Evolutionary conservation across 2,797 vertebrate genomes (phyloP).

Genomic region (Corythornis leucogaster): DNA sequence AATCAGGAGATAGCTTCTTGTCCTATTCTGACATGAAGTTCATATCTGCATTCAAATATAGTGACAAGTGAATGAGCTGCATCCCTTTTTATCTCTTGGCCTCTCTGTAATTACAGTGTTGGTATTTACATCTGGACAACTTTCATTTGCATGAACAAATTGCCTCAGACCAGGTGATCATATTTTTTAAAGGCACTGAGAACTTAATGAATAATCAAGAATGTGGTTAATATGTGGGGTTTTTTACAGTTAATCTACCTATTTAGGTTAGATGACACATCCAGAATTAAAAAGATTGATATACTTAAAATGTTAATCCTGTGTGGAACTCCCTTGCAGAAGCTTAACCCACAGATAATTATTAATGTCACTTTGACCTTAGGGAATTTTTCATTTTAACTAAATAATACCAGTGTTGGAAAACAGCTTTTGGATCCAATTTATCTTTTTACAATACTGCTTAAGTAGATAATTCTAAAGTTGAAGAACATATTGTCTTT

Average conservation of each 20-base stretch:
- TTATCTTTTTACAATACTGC: neutral
- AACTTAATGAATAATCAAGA: neutral
- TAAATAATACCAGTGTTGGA: neutral
- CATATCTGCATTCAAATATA: fast-evolving
- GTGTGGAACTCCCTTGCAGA: neutral
- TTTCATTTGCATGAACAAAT: neutral
- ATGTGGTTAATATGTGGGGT: neutral
- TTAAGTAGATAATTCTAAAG: neutral
- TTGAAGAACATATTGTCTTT: constrained; percentile 10
- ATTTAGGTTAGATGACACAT: neutral
- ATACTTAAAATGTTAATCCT: neutral
- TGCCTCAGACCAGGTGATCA: neutral
- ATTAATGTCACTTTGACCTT: neutral
- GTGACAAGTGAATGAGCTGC: neutral
- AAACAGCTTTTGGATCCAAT: neutral
- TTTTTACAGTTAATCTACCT: neutral
- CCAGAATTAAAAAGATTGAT: neutral
- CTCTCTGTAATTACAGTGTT: neutral
- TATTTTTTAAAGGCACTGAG: neutral
- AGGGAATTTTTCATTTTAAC: neutral
- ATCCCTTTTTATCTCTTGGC: neutral
- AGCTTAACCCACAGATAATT: neutral
- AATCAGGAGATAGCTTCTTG: neutral
- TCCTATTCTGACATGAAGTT: neutral
- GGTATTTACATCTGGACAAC: neutral